These are phyloP conservation scores for Alexandromys fortis DNA, from an alignment of 2,113 vertebrate genomes.

Conservation along the genomic window DNA sequence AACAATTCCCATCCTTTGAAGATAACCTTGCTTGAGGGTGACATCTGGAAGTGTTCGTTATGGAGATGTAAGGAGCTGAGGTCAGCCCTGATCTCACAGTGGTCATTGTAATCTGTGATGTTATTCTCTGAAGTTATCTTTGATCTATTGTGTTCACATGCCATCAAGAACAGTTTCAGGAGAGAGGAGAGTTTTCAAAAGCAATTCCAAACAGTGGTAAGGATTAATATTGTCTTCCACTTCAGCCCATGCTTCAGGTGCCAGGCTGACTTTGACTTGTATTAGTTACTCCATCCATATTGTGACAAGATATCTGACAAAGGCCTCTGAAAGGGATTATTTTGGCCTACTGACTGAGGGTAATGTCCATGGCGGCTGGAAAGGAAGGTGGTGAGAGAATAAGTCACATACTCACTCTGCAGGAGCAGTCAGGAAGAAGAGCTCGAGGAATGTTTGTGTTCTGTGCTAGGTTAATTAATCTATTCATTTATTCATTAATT, in stretches of 20 bases:
- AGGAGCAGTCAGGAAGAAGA: background rate
- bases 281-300: background rate
- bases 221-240: background rate
- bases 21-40: background rate
- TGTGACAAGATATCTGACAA: background rate
- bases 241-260: background rate
- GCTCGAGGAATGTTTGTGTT: background rate
- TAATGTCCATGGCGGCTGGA: background rate
- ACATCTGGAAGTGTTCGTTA: background rate
- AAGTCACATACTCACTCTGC: background rate
- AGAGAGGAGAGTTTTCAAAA: background rate
- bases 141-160: background rate
- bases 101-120: background rate
- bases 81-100: background rate
- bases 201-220: background rate
- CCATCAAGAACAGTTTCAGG: background rate
- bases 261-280: background rate
- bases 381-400: background rate
- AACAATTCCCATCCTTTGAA: background rate
- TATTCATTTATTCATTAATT: background rate
- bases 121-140: background rate
- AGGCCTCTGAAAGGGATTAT: background rate
- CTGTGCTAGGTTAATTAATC: background rate
- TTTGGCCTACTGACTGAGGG: too few relatives aligned
- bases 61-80: background rate